These are phyloP conservation scores for Dusona sp. DNA, from an alignment of 2,888 invertebrate species.

Conservation along the genomic window DNA sequence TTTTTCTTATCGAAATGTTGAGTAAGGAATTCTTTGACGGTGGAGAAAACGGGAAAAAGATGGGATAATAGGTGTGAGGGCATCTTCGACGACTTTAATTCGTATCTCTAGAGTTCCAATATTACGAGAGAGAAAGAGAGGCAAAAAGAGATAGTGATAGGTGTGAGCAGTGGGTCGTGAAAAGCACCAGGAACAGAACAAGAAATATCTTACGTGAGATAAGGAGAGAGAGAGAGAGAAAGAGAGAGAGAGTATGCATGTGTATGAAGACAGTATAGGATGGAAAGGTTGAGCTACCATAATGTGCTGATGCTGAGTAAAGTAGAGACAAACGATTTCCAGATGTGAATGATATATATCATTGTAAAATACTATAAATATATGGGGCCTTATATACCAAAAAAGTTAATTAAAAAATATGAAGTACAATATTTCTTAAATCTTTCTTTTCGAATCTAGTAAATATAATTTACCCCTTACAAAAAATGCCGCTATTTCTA, in stretches of 20 bases:
- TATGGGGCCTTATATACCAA: background rate
- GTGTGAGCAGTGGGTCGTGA: conserved; percentile 63
- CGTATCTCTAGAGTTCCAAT: conserved; percentile 72
- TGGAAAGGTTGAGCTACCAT: conserved; percentile 2
- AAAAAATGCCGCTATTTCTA: background rate
- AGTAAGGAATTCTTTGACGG: background rate
- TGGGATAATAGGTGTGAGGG: conserved; percentile 23
- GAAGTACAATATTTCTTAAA: no score
- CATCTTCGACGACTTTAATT: conserved; percentile 69
- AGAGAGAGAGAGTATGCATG: background rate
- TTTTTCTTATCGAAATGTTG: conserved; percentile 9
- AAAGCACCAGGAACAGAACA: conserved; percentile 43
- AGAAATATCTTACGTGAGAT: conserved; percentile 78
- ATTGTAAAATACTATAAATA: background rate
- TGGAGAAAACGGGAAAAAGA: background rate
- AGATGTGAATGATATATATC: conserved; percentile 25
- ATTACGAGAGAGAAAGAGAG: conserved; percentile 55
- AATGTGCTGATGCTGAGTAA: conserved; percentile 45
- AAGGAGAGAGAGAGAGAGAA: conserved; percentile 69
- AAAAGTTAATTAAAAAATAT: background rate
- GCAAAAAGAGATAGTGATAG: background rate
- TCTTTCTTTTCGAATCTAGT: no score
- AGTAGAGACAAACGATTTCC: conserved; percentile 40
- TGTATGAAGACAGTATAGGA: background rate
- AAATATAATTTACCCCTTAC: no score